A percentile compares a stretch with the other conserved stretches of the same genome.
Evolutionary conservation across 2,888 invertebrate genomes (phyloP).

Genomic region (Isoperla grammatica): DNA sequence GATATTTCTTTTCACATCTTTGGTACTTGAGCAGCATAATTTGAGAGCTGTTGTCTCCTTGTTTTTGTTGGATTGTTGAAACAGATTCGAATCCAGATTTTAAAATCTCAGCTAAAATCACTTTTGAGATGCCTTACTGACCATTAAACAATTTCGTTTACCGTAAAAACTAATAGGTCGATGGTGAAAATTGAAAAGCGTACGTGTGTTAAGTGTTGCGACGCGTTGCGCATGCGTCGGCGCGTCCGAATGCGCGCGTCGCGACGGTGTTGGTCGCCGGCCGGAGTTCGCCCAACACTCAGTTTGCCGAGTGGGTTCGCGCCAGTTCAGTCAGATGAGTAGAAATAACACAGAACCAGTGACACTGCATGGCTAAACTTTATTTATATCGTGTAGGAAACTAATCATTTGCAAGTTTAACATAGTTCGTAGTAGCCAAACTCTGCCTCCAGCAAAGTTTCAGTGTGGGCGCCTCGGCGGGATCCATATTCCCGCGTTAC

Average conservation of each 20-base stretch:
- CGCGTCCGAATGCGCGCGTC: background rate
- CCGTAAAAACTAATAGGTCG: background rate
- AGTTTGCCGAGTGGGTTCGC: slow-evolving; percentile 11
- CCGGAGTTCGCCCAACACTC: background rate
- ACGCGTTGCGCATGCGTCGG: background rate
- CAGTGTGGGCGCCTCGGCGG: too few species aligned
- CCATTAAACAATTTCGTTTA: background rate
- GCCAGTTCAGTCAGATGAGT: background rate
- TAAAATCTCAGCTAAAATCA: too few species aligned
- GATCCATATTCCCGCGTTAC: too few species aligned
- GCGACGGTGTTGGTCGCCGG: background rate
- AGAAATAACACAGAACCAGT: background rate
- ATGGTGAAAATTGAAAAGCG: background rate
- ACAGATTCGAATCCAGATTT: too few species aligned
- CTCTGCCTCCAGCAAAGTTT: too few species aligned
- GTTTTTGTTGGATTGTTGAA: too few species aligned
- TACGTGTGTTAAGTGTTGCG: background rate
- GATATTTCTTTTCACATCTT: too few species aligned
- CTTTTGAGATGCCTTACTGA: too few species aligned
- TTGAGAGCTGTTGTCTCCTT: too few species aligned
- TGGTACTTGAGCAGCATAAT: too few species aligned
- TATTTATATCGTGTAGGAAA: background rate
- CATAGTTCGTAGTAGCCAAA: too few species aligned
- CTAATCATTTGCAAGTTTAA: too few species aligned
- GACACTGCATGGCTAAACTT: background rate